Conservation (phyloP, 2,888 invertebrate species). For the Cosmorhoe ocellata region DNA sequence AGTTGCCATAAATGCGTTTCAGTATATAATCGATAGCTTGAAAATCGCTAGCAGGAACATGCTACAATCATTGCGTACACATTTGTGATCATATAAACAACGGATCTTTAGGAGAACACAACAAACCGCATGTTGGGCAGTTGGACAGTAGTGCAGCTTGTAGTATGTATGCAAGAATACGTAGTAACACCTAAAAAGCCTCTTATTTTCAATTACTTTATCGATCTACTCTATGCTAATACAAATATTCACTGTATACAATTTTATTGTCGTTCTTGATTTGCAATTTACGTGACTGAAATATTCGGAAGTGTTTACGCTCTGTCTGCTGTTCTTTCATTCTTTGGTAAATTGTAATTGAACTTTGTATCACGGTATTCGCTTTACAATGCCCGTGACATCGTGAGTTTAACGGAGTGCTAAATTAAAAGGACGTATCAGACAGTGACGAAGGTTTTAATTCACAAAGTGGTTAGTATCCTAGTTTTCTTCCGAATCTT, state of each 20-base stretch:
- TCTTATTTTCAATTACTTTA: too few species aligned
- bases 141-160: too few species aligned
- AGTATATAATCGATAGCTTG: too few species aligned
- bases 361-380: slow-evolving; percentile 34
- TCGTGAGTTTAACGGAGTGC: slow-evolving; percentile 53
- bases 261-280: slow-evolving; percentile 25
- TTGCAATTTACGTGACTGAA: slow-evolving; percentile 28
- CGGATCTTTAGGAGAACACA: too few species aligned
- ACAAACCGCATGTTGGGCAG: too few species aligned
- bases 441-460: slow-evolving; percentile 63
- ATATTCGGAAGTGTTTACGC: slow-evolving; percentile 12
- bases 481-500: slow-evolving; percentile 31
- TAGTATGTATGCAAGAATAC: too few species aligned
- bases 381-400: slow-evolving; percentile 43
- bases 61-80: too few species aligned
- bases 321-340: slow-evolving; percentile 20
- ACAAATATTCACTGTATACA: slow-evolving; percentile 14
- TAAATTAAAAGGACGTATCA: slow-evolving; percentile 59
- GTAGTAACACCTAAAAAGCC: too few species aligned
- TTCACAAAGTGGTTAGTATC: slow-evolving; percentile 35
- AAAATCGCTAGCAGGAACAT: too few species aligned
- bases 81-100: too few species aligned
- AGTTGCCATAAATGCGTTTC: too few species aligned
- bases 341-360: slow-evolving; percentile 37
- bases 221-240: too few species aligned